A percentile compares a stretch with the other conserved stretches of the same genome.
phyloP scores from a whole-genome alignment of 2,797 vertebrate species.

The Emydoidea blandingii region DNA sequence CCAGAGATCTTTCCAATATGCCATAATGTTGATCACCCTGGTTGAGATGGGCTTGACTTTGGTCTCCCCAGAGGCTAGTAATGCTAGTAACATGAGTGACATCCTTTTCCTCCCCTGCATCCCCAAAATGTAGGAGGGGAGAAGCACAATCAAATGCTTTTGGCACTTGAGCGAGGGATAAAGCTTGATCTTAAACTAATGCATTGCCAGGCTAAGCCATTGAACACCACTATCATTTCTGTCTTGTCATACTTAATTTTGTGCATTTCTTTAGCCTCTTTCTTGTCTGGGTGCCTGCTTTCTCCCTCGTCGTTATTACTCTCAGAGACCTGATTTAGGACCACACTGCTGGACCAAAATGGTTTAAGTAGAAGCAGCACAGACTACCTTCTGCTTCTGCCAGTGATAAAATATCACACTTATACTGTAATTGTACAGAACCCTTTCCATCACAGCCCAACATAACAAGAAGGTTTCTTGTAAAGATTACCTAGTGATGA shows the following conservation, averaged over 20 bases:
- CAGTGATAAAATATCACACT: neutral
- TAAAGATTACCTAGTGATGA: neutral
- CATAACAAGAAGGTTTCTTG: neutral
- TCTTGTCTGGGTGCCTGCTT: neutral
- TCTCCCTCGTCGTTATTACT: neutral
- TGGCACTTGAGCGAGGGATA: neutral
- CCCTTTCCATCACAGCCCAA: neutral
- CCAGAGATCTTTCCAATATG: neutral
- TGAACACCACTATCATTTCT: neutral
- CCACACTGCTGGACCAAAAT: neutral
- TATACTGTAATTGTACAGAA: neutral
- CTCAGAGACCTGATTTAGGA: neutral
- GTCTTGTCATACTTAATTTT: neutral
- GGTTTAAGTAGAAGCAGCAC: neutral
- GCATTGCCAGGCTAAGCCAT: neutral
- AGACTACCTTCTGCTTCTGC: neutral
- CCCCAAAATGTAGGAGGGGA: neutral
- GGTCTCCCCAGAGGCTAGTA: neutral
- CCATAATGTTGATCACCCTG: neutral
- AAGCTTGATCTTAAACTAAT: neutral
- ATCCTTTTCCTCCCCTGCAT: neutral
- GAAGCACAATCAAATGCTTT: neutral
- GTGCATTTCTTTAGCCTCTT: neutral
- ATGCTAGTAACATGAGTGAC: neutral
- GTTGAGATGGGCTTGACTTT: neutral